Conservation (phyloP, 2,888 invertebrate genomes). For the Tipula lateralis region DNA sequence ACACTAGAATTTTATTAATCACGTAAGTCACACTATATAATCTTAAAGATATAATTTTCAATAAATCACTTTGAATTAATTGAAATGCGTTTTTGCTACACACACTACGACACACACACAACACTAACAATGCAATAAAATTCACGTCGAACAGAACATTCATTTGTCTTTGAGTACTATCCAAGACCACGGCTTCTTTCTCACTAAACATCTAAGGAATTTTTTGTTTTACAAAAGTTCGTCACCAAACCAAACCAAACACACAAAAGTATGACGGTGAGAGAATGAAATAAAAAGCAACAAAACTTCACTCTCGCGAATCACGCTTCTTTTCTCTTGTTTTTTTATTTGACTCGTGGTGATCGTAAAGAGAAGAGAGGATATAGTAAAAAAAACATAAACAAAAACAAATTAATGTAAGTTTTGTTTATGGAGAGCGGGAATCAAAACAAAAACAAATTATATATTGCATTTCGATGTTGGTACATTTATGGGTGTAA, state of each 20-base stretch:
- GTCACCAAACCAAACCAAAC: not conserved
- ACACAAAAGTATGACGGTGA: not conserved
- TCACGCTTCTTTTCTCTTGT: not conserved
- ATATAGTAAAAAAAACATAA: not conserved
- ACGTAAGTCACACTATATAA: not conserved
- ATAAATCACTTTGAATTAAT: not conserved
- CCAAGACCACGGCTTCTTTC: not conserved
- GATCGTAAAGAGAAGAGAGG: not conserved
- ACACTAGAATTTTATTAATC: not conserved
- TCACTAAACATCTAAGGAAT: not conserved
- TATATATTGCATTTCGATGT: not conserved
- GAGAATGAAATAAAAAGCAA: not conserved
- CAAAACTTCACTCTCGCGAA: not conserved
- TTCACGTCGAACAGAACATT: not conserved
- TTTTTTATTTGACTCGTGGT: not conserved
- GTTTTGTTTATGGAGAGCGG: not conserved
- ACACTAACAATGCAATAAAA: not conserved
- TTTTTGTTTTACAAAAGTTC: not conserved
- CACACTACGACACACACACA: not conserved
- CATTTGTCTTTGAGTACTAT: not conserved
- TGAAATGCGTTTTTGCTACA: not conserved
- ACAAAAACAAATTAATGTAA: not conserved
- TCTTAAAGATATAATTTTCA: not conserved
- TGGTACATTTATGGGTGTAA: not conserved
- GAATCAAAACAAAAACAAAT: not conserved